Conservation (phyloP, 2,888 invertebrate genomes). For the Tiphia femorata region DNA sequence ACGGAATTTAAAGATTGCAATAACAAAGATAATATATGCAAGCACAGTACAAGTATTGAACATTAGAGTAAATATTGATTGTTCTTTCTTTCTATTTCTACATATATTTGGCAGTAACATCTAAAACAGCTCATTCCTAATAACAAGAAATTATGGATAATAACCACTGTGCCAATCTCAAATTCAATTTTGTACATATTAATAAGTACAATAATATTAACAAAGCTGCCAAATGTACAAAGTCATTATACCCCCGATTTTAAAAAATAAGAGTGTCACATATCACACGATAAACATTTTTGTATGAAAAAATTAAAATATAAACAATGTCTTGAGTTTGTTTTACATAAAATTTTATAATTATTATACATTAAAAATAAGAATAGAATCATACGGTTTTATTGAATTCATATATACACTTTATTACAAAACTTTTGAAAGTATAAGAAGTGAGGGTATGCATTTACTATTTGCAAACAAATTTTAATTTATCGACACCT, state of each 20-base stretch:
- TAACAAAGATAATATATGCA: too few species aligned
- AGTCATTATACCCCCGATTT: neutral
- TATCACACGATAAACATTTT: neutral
- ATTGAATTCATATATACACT: neutral
- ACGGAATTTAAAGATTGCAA: too few species aligned
- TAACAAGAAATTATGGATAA: slow-evolving; percentile 8
- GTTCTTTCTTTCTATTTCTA: slow-evolving; percentile 1
- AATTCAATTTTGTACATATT: slow-evolving; percentile 16
- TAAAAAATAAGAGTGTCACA: slow-evolving; percentile 1
- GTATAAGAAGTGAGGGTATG: neutral
- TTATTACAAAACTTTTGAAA: neutral
- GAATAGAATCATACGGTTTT: too few species aligned
- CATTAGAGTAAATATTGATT: too few species aligned
- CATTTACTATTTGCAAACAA: too few species aligned
- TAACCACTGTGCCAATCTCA: slow-evolving; percentile 24
- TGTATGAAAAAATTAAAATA: slow-evolving; percentile 1
- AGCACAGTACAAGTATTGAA: too few species aligned
- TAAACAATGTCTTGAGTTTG: too few species aligned
- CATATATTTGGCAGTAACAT: slow-evolving; percentile 12
- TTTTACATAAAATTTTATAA: too few species aligned
- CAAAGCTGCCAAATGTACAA: slow-evolving; percentile 6
- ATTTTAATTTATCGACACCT: too few species aligned
- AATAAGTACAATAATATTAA: slow-evolving; percentile 10
- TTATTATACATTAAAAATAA: too few species aligned
- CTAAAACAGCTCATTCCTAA: neutral